Evolutionary conservation across 2,797 vertebrate genomes (phyloP).

Genomic region (Sylvilagus floridanus): DNA sequence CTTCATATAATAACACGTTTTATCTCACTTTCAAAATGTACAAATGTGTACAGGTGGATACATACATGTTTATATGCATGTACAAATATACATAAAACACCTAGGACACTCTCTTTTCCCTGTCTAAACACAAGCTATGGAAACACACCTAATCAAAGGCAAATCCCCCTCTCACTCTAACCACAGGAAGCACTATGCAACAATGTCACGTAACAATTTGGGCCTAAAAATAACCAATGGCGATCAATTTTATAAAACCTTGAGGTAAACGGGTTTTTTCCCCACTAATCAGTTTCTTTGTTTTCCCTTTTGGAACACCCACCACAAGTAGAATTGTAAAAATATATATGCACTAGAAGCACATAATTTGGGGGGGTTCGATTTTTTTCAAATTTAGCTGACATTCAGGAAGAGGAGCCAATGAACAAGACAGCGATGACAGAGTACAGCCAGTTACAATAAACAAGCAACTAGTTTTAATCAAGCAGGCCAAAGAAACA

Average conservation of each 20-base stretch:
- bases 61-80: neutral
- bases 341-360: neutral
- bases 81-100: neutral
- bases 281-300: constrained; percentile 32
- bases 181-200: constrained; percentile 53
- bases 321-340: constrained; percentile 8
- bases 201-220: constrained; percentile 36
- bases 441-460: constrained; percentile 1
- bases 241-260: constrained; percentile 71
- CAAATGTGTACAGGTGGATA: neutral
- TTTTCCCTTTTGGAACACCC: constrained; percentile 40
- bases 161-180: neutral
- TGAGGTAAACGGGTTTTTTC: constrained; percentile 30
- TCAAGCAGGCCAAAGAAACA: constrained; percentile 48
- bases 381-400: constrained; percentile 53
- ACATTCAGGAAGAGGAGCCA: constrained; percentile 39
- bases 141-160: constrained; percentile 49
- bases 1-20: constrained; percentile 57
- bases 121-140: neutral
- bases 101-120: constrained; percentile 24
- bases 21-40: constrained; percentile 56
- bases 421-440: constrained; percentile 15
- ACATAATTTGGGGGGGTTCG: neutral
- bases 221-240: constrained; percentile 54
- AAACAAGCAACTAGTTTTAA: constrained; percentile 58